Conservation (phyloP, 2,113 vertebrate species). For the Carollia perspicillata region DNA sequence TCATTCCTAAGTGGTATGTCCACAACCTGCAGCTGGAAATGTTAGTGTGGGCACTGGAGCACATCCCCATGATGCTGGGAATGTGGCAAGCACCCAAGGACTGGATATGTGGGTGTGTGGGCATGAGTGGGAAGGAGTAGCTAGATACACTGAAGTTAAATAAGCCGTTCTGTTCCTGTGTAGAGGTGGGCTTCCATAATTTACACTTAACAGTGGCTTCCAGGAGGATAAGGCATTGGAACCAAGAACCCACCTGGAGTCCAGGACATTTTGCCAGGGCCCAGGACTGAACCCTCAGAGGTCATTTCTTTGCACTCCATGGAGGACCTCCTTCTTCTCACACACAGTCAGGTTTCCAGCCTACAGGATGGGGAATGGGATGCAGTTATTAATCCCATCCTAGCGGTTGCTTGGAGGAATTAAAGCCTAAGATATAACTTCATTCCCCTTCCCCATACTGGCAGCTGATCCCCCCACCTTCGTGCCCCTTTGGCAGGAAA, state of each 20-base stretch:
- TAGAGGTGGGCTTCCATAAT: not conserved
- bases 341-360: not conserved
- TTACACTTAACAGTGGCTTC: not conserved
- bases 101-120: not conserved
- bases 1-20: not conserved
- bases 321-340: not conserved
- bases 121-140: not conserved
- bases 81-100: not conserved
- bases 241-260: not conserved
- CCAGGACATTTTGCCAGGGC: not conserved
- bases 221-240: not conserved
- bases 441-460: not conserved
- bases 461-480: not conserved
- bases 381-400: not conserved
- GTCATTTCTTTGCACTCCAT: not conserved
- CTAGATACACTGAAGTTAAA: not conserved
- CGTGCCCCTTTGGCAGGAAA: slow-evolving; percentile 15
- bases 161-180: not conserved
- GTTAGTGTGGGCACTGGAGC: not conserved
- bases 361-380: not conserved
- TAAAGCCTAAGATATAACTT: not conserved
- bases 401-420: slow-evolving; percentile 21
- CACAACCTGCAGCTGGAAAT: not conserved
- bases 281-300: not conserved
- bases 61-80: not conserved